Base-by-base conservation (phyloP, 1,140 invertebrate genomes). In the Matsumurasca onukii region DNA sequence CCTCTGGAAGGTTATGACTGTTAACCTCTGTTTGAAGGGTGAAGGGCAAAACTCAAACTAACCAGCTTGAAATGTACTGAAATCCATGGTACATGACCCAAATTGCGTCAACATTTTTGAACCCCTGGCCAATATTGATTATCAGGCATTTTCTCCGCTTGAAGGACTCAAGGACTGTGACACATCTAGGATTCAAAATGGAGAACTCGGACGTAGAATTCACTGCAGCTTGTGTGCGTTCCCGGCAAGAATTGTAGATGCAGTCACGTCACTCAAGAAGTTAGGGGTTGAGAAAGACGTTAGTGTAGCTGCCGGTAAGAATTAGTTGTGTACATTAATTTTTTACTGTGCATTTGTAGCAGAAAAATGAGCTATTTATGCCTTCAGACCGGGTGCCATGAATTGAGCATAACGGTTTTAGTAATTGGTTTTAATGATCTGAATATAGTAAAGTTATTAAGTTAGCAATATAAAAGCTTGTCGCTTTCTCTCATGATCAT, bases 191-290 rank as follows among this genome's bases (percentile, higher is more conserved):
- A n/a, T n/a, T n/a, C n/a, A n/a, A n/a, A n/a, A n/a, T n/a, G n/a
- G n/a, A n/a, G n/a, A n/a, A n/a, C n/a, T n/a, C n/a, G n/a, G n/a
- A n/a, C n/a, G n/a, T n/a, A n/a, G n/a, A n/a, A n/a, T n/a, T n/a
- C 17, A 97, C 89, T 69, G 95, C 97, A 31, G 93, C n/a, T n/a
- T 99, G 69, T 99, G 96, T 84, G 94, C 99, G 2, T 98, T 98
- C 82, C 96, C 96, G 5, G 87, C 86, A 51, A 86, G 90, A 79
- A 89, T 98, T 0, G 73, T 80, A 24, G 89, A 94, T 82, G 92
- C 89, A 67, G 82, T 85, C 55, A 77, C 83, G 66, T 78, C 83
- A 9, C 78, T 97, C 1, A 82, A 86, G 69, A 80, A 22, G 1
- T 20, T 62, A 24, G 24, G 17, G 2, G 57, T 64, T 0, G 69